Percentiles rank a stretch among this genome's conserved stretches.
These are phyloP conservation scores for Raja brachyura DNA, from an alignment of 2,113 vertebrate species.

Conservation along the genomic window DNA sequence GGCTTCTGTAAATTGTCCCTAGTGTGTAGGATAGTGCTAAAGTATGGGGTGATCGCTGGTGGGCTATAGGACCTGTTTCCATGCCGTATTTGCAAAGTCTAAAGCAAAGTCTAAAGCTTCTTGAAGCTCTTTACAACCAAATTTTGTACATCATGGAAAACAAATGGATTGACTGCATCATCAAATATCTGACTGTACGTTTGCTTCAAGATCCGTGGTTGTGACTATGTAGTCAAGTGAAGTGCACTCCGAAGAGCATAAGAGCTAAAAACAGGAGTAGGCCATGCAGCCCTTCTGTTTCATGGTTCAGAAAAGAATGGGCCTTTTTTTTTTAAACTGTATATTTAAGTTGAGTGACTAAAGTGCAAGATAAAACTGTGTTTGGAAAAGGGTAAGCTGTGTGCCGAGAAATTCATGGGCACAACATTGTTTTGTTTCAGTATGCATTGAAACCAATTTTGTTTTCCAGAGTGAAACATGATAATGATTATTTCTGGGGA, in stretches of 20 bases:
- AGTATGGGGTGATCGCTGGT: too few species aligned
- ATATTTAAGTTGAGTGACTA: not conserved
- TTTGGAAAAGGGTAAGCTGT: too few species aligned
- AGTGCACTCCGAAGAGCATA: not conserved
- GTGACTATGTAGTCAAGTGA: not conserved
- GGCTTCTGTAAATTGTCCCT: too few species aligned
- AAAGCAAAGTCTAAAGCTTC: not conserved
- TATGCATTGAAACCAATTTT: too few species aligned
- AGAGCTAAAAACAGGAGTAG: too few species aligned
- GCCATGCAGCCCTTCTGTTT: not conserved
- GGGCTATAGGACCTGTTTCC: too few species aligned
- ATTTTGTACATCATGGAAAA: not conserved
- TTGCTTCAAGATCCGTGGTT: not conserved
- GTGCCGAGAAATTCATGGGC: too few species aligned
- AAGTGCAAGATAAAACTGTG: not conserved
- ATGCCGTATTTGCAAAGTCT: too few species aligned
- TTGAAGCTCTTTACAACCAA: not conserved
- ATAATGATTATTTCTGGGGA: too few species aligned
- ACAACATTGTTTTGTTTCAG: too few species aligned
- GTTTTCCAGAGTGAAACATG: too few species aligned
- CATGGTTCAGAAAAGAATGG: not conserved
- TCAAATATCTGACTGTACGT: not conserved
- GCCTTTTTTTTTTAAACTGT: not conserved
- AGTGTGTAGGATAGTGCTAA: too few species aligned
- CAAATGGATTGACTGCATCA: not conserved